Percentiles rank a stretch among this genome's conserved stretches.
phyloP scores from a whole-genome alignment of 1,140 invertebrate species.

The Hermetia illucens region DNA sequence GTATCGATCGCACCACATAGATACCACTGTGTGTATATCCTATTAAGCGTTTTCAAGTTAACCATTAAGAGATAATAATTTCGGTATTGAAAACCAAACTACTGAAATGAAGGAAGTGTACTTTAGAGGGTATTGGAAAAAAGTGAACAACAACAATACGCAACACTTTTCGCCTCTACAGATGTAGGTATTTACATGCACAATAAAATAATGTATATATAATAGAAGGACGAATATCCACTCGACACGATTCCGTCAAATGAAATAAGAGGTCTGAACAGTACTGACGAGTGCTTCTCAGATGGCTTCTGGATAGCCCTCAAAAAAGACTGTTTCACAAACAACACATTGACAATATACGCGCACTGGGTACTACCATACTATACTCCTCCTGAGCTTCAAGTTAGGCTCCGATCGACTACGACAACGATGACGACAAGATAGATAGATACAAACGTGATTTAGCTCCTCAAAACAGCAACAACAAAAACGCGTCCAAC shows the following conservation, averaged over 20 bases:
- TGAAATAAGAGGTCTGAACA: conserved; percentile 34
- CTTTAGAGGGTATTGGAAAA: background rate
- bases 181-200: no score
- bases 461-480: background rate
- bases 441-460: background rate
- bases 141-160: conserved; percentile 4
- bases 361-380: no score
- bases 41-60: background rate
- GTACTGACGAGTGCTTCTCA: conserved; percentile 32
- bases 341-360: background rate
- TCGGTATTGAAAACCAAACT: background rate
- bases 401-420: no score
- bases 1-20: background rate
- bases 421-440: background rate
- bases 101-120: no score
- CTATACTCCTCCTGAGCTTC: no score
- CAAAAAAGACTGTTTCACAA: conserved; percentile 23
- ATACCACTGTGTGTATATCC: background rate
- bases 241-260: conserved; percentile 34
- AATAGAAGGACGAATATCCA: no score
- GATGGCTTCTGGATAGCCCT: conserved; percentile 33
- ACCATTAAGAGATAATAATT: background rate
- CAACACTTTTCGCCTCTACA: conserved; percentile 7
- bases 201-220: no score
- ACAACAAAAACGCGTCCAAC: background rate